Evolutionary conservation across 2,797 vertebrate genomes (phyloP).

Genomic region (Sebastes elongatus): DNA sequence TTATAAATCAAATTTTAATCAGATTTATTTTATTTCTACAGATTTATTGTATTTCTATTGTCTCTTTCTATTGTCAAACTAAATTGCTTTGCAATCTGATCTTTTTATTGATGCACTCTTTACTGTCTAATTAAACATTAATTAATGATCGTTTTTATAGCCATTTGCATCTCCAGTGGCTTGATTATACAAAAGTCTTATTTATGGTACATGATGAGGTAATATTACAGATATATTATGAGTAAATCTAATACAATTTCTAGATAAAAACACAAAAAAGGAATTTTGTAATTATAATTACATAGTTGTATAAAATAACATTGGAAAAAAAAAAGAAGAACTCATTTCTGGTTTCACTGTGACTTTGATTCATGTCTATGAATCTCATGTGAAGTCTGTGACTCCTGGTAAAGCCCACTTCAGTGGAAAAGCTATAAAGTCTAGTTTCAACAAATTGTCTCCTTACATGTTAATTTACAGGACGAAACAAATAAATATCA

Average conservation of each 20-base stretch:
- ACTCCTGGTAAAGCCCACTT: conserved; percentile 29
- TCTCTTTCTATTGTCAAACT: not conserved
- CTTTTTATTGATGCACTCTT: not conserved
- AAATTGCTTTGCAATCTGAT: not conserved
- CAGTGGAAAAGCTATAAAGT: conserved; percentile 47
- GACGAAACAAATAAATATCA: conserved; percentile 66
- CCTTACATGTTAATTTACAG: conserved; percentile 35
- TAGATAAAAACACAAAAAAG: not conserved
- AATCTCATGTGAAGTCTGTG: conserved; percentile 34
- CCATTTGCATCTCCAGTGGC: not conserved
- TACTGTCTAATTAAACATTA: not conserved
- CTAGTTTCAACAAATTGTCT: conserved; percentile 30
- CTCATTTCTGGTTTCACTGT: conserved; percentile 35
- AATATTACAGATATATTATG: not conserved
- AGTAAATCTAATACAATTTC: not conserved
- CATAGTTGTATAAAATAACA: not conserved
- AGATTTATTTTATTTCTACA: not conserved
- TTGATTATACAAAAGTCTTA: not conserved
- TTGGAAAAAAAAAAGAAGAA: no score
- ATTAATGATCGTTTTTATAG: not conserved
- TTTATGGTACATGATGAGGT: not conserved
- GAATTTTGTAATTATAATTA: not conserved
- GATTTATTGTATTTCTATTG: not conserved
- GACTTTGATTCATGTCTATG: conserved; percentile 50
- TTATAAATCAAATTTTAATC: not conserved